phyloP scores from a whole-genome alignment of 1,140 invertebrate species.

The Gonatopus flavifemur region DNA sequence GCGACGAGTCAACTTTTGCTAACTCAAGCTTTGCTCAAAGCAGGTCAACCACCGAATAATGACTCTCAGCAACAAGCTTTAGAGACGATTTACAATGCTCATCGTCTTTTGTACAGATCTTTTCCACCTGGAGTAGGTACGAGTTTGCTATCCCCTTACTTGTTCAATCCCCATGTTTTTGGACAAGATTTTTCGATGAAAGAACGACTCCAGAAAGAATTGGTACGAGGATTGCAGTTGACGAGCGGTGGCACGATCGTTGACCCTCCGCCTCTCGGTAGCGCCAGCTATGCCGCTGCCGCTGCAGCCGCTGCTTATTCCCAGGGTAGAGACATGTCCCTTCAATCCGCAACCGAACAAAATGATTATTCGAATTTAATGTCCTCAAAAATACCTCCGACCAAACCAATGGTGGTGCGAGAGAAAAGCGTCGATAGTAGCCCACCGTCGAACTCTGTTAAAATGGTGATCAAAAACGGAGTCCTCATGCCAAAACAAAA shows the following conservation, averaged over 20 bases:
- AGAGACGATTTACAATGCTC: conserved; percentile 60
- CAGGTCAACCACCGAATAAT: conserved; percentile 54
- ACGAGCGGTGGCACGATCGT: conserved; percentile 68
- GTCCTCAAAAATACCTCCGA: conserved; percentile 12
- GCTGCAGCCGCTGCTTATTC: too few relatives aligned
- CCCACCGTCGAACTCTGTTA: conserved; percentile 66
- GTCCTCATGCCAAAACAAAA: conserved; percentile 88
- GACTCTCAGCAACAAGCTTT: conserved; percentile 41
- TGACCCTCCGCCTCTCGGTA: conserved; percentile 55
- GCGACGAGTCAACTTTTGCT: conserved; percentile 55
- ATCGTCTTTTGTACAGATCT: conserved; percentile 54
- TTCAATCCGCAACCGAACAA: conserved; percentile 27
- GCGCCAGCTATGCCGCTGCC: conserved; percentile 32
- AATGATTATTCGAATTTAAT: conserved; percentile 36
- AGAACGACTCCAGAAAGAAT: conserved; percentile 67
- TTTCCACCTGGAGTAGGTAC: conserved; percentile 38
- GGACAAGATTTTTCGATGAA: conserved; percentile 65
- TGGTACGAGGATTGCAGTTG: conserved; percentile 66
- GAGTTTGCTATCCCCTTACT: conserved; percentile 59
- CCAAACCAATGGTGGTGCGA: conserved; percentile 18
- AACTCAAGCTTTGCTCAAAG: conserved; percentile 65
- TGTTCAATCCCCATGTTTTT: conserved; percentile 62
- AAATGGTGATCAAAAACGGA: conserved; percentile 89
- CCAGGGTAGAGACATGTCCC: conserved; percentile 16
- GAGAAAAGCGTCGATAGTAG: conserved; percentile 36